Evolutionary conservation across 2,888 invertebrate species (phyloP), one percentile per base, ranked within the genome.

Genomic region (Drosophila neotestacea): DNA sequence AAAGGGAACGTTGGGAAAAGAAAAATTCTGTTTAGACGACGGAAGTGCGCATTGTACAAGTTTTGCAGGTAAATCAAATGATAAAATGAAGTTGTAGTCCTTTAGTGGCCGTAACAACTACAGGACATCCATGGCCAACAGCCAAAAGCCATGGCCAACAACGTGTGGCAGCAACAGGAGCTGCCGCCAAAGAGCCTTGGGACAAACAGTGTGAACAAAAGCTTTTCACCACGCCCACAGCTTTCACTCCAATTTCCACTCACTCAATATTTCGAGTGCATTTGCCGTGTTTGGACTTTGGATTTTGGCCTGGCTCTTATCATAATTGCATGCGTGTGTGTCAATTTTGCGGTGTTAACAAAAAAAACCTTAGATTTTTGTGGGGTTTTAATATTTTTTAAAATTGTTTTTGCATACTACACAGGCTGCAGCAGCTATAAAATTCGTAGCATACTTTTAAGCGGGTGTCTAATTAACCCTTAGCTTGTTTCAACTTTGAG

Each of bases 51-150:
- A 74, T 86, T 85, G 87, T 84, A 80, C 76, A 78, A 86, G 79
- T 73, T 81, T 76, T 60, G 73, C 81, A 81, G 84, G 78, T 88
- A 88, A 85, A 85, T 85, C 89, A 88, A 88, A 84, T 85, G 84
- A 85, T 88, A 85, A 80, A 83, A 84, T 84, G 81, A 84, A 88
- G 78, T 83, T 73, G 70, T 79, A 67, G 82, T 66, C 66, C 63
- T 52, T 73, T 59, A 51, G 59, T 48, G 70, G 10, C 44, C 56
- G 16, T 32, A 54, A 48, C 54, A 59, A 61, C 22, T 66, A 55
- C 69, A 52, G 42, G 34, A 58, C 44, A 54, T 36, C 54, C 51
- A 63, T 58, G 42, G 66, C 55, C 55, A 56, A 38, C 32, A 61
- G 48, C 59, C 55, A 61, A 32, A 22, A 72, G 77, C 72, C 55